Evolutionary conservation across 2,113 vertebrate genomes (phyloP).

Genomic region (Pollachius pollachius): DNA sequence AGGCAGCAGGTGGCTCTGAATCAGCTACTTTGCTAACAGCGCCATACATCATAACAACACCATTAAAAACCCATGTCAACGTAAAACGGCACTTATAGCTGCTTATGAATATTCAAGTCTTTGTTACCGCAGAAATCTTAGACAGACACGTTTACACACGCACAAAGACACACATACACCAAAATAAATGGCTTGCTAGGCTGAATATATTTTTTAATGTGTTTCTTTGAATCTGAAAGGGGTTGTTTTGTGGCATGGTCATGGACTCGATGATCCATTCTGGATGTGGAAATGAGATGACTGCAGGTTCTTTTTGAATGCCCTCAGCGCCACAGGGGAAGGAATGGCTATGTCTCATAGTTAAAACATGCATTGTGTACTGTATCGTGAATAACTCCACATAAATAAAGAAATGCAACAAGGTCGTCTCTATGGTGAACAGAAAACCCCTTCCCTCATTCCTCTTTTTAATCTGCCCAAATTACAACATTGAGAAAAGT

Average conservation of each 20-base stretch:
- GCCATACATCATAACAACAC: constrained; percentile 58
- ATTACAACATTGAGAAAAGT: constrained; percentile 25
- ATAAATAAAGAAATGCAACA: constrained; percentile 15
- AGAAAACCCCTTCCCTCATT: constrained; percentile 28
- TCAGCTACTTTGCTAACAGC: constrained; percentile 44
- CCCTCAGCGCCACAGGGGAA: constrained; percentile 22
- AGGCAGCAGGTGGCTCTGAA: constrained; percentile 67
- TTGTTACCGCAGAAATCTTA: not conserved
- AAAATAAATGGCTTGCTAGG: not conserved
- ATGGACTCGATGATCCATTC: constrained; percentile 42
- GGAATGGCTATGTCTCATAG: constrained; percentile 50
- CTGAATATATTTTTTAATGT: not conserved
- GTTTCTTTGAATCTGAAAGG: constrained; percentile 28
- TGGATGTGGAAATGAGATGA: constrained; percentile 39
- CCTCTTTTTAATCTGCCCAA: constrained; percentile 15
- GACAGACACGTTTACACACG: constrained; percentile 14
- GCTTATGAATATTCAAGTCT: constrained; percentile 57
- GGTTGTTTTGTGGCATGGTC: constrained; percentile 32
- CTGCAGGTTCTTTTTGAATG: constrained; percentile 17
- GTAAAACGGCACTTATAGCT: constrained; percentile 49
- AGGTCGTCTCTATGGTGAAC: not conserved
- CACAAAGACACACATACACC: constrained; percentile 32
- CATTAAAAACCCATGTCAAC: constrained; percentile 59
- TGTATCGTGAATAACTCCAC: not conserved
- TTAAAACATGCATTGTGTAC: constrained; percentile 25